phyloP scores from a whole-genome alignment of 2,797 vertebrate genomes.

The Coracias cyanogaster region DNA sequence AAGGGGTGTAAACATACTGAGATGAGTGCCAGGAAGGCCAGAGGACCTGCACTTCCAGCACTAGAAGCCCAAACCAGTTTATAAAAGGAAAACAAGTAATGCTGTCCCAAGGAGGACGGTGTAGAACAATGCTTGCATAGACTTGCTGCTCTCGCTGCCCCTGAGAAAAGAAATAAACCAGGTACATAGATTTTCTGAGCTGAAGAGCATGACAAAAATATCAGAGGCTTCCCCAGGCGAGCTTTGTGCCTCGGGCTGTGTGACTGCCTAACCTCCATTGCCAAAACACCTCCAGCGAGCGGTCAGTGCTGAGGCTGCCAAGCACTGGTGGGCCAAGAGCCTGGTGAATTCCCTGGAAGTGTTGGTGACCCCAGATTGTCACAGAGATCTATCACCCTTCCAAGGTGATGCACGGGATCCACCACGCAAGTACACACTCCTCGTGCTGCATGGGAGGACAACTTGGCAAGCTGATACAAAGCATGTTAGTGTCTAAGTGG shows the following conservation, averaged over 20 bases:
- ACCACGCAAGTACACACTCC: not conserved
- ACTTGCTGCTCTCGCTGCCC: not conserved
- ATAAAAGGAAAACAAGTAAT: not conserved
- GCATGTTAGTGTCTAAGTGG: not conserved
- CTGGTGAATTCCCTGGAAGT: not conserved
- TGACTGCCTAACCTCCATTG: not conserved
- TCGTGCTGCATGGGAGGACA: not conserved
- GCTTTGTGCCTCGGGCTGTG: not conserved
- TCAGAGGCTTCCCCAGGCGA: not conserved
- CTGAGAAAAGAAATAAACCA: slow-evolving; percentile 2
- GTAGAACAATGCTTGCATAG: not conserved
- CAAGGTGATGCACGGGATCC: not conserved
- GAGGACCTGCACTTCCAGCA: not conserved
- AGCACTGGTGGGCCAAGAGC: not conserved
- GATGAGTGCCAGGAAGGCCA: not conserved
- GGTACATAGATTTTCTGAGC: not conserved
- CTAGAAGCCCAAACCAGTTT: not conserved
- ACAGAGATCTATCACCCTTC: not conserved
- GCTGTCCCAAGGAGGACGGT: not conserved
- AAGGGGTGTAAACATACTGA: not conserved
- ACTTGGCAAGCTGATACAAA: not conserved
- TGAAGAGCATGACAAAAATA: not conserved
- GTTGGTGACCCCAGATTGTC: not conserved
- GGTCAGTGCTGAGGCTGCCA: not conserved
- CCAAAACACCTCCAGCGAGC: not conserved